A percentile compares a stretch with the other conserved stretches of the same genome.
Conservation (phyloP, 2,797 vertebrate genomes). For the Falco novaeseelandiae region DNA sequence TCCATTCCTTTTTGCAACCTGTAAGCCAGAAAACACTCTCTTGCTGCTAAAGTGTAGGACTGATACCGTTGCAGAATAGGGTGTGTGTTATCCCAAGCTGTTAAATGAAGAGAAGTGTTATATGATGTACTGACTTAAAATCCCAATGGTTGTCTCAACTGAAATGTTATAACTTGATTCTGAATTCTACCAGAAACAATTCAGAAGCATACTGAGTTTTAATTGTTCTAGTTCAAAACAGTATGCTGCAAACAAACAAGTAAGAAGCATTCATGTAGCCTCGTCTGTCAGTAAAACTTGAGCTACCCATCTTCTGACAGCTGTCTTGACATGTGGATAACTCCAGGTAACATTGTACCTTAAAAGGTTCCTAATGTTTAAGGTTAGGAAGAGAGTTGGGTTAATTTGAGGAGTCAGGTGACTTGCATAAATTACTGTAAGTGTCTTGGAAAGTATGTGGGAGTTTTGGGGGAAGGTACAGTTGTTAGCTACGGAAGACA, state of each 20-base stretch:
- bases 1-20: background rate
- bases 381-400: background rate
- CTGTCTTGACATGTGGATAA: background rate
- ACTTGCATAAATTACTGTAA: background rate
- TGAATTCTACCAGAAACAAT: background rate
- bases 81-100: rapidly evolving
- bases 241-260: background rate
- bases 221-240: background rate
- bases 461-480: background rate
- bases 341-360: background rate
- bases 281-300: background rate
- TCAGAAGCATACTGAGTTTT: background rate
- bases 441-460: background rate
- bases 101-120: background rate
- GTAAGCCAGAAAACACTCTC: background rate
- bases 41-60: background rate
- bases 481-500: background rate
- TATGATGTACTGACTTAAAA: background rate
- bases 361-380: background rate
- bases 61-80: background rate
- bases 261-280: background rate
- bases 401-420: background rate
- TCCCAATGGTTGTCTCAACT: background rate
- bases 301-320: background rate
- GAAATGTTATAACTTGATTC: background rate